A percentile compares a stretch with the other conserved stretches of the same genome.
Conservation (phyloP, 2,888 invertebrate species). For the Euzophera pinguis region DNA sequence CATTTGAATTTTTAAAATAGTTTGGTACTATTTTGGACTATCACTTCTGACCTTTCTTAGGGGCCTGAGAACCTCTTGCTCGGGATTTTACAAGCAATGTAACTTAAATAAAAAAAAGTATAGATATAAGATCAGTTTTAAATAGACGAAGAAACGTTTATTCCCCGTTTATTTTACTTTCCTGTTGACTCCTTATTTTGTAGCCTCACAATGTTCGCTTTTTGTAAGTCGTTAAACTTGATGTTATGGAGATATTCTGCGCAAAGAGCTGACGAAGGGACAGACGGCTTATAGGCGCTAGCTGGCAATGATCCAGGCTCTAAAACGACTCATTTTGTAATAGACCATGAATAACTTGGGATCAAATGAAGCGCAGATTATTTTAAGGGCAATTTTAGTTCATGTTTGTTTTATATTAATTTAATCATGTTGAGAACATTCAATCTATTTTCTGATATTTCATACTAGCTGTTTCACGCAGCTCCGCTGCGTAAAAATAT, state of each 20-base stretch:
- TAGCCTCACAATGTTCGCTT: constrained; percentile 32
- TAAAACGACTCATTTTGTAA: constrained; percentile 5
- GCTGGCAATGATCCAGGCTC: constrained; percentile 43
- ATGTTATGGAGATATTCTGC: constrained; percentile 42
- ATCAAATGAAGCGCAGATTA: neutral
- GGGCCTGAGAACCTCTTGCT: too few relatives aligned
- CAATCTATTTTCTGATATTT: too few relatives aligned
- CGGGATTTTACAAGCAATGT: too few relatives aligned
- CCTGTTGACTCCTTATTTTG: neutral
- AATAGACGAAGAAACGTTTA: too few relatives aligned
- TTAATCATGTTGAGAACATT: neutral
- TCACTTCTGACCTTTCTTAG: too few relatives aligned
- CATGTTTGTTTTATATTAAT: neutral
- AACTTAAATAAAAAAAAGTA: too few relatives aligned
- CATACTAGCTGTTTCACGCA: too few relatives aligned
- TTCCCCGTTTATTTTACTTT: too few relatives aligned
- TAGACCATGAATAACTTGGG: constrained; percentile 11
- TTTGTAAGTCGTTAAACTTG: constrained; percentile 47
- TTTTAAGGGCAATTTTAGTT: neutral
- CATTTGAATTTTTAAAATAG: too few relatives aligned
- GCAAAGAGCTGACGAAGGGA: constrained; percentile 31
- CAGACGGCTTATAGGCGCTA: constrained; percentile 21
- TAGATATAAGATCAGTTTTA: too few relatives aligned
- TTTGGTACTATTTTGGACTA: too few relatives aligned
- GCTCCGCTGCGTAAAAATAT: too few relatives aligned